Evolutionary conservation across 64 coral and sea anemone species (phyloP).

Genomic region (Catalaphyllia jardinei): DNA sequence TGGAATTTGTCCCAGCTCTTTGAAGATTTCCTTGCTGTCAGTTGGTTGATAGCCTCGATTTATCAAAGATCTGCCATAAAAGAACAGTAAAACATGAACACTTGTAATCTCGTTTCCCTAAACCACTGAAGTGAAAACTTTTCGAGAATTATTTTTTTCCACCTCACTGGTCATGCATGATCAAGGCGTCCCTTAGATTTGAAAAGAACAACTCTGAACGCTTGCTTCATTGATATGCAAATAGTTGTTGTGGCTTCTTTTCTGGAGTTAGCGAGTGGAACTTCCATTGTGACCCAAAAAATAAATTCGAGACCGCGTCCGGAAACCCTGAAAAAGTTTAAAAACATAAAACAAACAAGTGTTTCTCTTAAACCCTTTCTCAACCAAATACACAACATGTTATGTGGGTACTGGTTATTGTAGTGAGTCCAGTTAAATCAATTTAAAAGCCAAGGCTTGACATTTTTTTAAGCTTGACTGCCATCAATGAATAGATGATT

Average conservation of each 20-base stretch:
- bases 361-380: neutral
- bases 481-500: neutral
- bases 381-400: neutral
- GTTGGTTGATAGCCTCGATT: too few relatives aligned
- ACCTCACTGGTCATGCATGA: constrained; percentile 7
- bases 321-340: neutral
- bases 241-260: constrained; percentile 1
- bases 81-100: neutral
- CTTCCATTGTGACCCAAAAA: neutral
- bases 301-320: neutral
- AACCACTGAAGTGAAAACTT: constrained; percentile 16
- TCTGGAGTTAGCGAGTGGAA: neutral
- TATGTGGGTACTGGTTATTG: neutral
- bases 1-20: too few relatives aligned
- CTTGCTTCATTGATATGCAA: constrained; percentile 32
- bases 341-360: neutral
- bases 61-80: neutral
- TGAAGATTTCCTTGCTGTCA: too few relatives aligned
- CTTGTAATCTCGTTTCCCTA: neutral
- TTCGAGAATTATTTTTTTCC: constrained; percentile 2
- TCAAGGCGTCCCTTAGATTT: neutral
- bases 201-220: neutral
- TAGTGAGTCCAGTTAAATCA: neutral
- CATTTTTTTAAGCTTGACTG: constrained; percentile 15
- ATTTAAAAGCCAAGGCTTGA: constrained; percentile 8